Evolutionary conservation across 2,113 vertebrate genomes (phyloP), one percentile per base, ranked within the genome.

Genomic region (Amazona vittata): DNA sequence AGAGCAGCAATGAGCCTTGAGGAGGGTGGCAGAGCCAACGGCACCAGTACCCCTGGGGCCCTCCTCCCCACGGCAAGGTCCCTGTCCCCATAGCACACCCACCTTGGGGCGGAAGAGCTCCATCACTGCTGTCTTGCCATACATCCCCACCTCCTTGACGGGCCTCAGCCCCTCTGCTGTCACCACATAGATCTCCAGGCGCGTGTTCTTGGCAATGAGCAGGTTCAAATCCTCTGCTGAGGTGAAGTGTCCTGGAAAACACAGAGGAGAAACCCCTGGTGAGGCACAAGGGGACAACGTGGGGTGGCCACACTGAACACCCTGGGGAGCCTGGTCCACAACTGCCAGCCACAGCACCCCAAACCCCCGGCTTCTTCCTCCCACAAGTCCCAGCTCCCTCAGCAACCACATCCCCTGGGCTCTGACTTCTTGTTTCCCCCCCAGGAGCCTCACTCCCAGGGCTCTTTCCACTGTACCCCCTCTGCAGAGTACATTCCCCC

Each of bases 131-230:
- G 99, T 99, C 97, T 99, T 99, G 41, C 99, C 99, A 1, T 99
- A 99, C 99, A 99, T 99, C 81, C 99, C 99, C 75, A 99, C 99
- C 95, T 99, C 99, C 85, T 99, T 99, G 83, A 99, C 99, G 1
- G 99, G 99, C 91, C 99, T 96, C n/a, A 99, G 98, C n/a, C 99
- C 99, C 93, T 99, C 99, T 0, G 99, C 98, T 0, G 99, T 99
- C 81, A 99, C 99, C 47, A 99, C 99, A 62, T 99, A 99, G 94
- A 99, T 99, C 98, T 99, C 99, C 96, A 99, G 97, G 1, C 99
- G 98, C 1, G 99, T 99, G 97, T 99, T 99, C 96, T 99, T 99
- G 63, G 99, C 99, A 4, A 99, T 99, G 89, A 99, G 98, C 94
- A 99, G 97, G 87, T 99, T 99, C 88, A 99, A 97, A 95, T 99